These are phyloP conservation scores for Dendroctonus ponderosae DNA, from an alignment of 1,140 invertebrate species.

Conservation along the genomic window DNA sequence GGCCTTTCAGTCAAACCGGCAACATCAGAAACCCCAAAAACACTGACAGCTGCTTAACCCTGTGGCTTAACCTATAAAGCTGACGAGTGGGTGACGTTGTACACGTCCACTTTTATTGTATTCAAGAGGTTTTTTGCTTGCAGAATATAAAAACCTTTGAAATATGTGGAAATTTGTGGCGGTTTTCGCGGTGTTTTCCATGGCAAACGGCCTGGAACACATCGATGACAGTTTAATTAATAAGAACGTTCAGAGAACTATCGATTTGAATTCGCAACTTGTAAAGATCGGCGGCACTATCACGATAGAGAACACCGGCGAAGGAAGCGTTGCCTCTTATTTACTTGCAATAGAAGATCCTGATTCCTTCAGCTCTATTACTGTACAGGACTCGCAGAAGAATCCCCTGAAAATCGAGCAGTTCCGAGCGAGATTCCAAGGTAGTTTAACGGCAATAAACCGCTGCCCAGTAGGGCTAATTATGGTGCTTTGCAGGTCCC, in stretches of 20 bases:
- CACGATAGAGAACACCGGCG: constrained; percentile 78
- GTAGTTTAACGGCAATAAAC: too few relatives aligned
- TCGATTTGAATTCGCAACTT: constrained; percentile 86
- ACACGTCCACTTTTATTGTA: too few relatives aligned
- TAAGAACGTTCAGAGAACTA: constrained; percentile 79
- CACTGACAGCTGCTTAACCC: too few relatives aligned
- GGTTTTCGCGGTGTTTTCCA: constrained; percentile 20
- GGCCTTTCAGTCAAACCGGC: too few relatives aligned
- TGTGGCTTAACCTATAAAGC: too few relatives aligned
- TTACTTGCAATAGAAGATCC: constrained; percentile 61
- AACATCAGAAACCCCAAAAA: too few relatives aligned
- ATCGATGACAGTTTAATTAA: constrained; percentile 58
- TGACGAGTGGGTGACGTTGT: too few relatives aligned
- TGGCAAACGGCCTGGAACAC: constrained; percentile 29
- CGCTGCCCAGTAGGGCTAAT: too few relatives aligned
- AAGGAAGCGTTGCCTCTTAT: constrained; percentile 67
- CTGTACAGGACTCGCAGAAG: constrained; percentile 65
- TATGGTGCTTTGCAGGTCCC: constrained; percentile 7
- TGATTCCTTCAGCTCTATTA: constrained; percentile 69
- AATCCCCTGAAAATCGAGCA: constrained; percentile 59
- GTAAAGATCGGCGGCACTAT: constrained; percentile 79
- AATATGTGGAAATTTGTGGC: constrained; percentile 35
- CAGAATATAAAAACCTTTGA: not conserved
- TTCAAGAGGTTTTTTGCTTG: too few relatives aligned
- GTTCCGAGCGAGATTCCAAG: not conserved